Percentiles rank a stretch among this genome's conserved stretches.
These are phyloP conservation scores for Scaptomyza tumidula DNA, from an alignment of 2,888 invertebrate genomes.

Conservation along the genomic window DNA sequence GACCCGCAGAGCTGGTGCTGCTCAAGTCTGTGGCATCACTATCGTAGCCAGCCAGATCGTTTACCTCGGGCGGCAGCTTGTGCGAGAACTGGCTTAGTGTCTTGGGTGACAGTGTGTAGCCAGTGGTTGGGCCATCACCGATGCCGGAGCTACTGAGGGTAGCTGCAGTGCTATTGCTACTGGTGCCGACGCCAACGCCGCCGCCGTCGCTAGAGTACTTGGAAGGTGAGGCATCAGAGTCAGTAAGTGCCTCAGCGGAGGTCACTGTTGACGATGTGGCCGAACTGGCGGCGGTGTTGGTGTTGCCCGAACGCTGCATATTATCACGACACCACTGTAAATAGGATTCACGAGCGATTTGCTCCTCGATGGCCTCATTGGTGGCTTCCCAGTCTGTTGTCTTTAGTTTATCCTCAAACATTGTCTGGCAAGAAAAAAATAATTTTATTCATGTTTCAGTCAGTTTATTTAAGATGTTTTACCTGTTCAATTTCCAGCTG, in stretches of 20 bases:
- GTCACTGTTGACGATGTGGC: conserved; percentile 81
- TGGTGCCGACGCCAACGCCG: conserved; percentile 33
- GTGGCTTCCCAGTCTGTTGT: conserved; percentile 97
- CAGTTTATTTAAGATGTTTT: conserved; percentile 10
- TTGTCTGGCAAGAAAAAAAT: conserved; percentile 86
- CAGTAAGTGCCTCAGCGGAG: conserved; percentile 80
- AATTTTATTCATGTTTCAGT: not conserved
- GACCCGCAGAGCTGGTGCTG: conserved; percentile 82
- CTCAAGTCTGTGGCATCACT: conserved; percentile 84
- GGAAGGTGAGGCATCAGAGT: conserved; percentile 81
- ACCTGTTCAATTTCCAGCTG: conserved; percentile 92
- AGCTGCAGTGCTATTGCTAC: conserved; percentile 35
- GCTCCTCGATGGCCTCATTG: conserved; percentile 94
- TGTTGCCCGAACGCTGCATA: conserved; percentile 85
- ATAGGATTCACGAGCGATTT: conserved; percentile 93
- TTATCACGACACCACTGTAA: conserved; percentile 91
- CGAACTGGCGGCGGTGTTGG: conserved; percentile 66
- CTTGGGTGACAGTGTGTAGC: conserved; percentile 69
- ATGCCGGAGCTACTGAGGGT: conserved; percentile 39
- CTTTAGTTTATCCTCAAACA: conserved; percentile 94
- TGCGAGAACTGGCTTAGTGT: conserved; percentile 66
- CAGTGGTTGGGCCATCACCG: conserved; percentile 33
- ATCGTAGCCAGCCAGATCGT: conserved; percentile 74
- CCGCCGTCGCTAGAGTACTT: conserved; percentile 73
- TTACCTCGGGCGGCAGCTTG: conserved; percentile 68